phyloP scores from a whole-genome alignment of 2,888 invertebrate species.

The Dastarcus helophoroides region DNA sequence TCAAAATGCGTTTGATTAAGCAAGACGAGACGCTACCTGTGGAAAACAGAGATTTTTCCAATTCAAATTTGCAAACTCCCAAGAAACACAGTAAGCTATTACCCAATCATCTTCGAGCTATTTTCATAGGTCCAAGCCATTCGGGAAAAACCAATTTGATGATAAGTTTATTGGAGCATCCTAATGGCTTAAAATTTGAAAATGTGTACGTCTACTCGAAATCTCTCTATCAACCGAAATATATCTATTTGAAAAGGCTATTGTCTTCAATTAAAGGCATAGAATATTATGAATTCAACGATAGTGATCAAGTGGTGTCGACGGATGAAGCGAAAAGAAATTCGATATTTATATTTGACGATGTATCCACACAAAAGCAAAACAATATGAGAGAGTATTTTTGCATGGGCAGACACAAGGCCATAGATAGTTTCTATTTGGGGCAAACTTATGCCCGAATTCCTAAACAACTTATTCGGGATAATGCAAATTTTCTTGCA shows the following conservation, averaged over 20 bases:
- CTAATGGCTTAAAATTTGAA: conserved; percentile 28
- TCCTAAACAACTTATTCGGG: conserved; percentile 2
- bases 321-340: conserved; percentile 19
- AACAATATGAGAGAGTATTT: conserved; percentile 12
- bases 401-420: conserved; percentile 21
- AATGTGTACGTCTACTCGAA: conserved; percentile 31
- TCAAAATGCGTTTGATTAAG: too few relatives aligned
- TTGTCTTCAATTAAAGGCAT: conserved; percentile 16
- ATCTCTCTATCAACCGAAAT: conserved; percentile 23
- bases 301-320: conserved; percentile 15
- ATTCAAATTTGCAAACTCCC: neutral
- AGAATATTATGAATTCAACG: conserved; percentile 16
- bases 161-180: conserved; percentile 23
- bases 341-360: conserved; percentile 32
- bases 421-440: conserved; percentile 20
- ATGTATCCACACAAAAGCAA: conserved; percentile 27
- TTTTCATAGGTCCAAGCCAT: conserved; percentile 27
- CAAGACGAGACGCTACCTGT: too few relatives aligned
- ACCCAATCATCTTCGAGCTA: conserved; percentile 19
- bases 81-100: conserved; percentile 22
- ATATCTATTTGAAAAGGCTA: conserved; percentile 18
- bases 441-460: neutral
- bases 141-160: conserved; percentile 31
- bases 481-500: conserved; percentile 2
- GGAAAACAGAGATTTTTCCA: too few relatives aligned